Evolutionary conservation across 2,888 invertebrate genomes (phyloP).

Genomic region (Xanthia togata): DNA sequence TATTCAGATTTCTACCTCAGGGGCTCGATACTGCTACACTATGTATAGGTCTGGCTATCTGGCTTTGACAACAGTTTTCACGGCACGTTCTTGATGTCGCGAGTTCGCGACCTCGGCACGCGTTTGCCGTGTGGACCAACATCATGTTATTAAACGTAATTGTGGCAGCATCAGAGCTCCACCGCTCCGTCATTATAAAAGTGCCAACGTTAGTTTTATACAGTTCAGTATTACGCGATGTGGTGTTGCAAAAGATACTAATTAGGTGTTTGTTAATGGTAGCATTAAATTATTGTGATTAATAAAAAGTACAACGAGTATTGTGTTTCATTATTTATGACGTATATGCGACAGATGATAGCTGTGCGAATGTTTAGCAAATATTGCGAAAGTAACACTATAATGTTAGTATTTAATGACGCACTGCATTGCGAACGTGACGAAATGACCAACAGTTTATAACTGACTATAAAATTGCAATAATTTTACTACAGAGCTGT

Average conservation of each 20-base stretch:
- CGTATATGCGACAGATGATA: neutral
- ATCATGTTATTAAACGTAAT: slow-evolving; percentile 16
- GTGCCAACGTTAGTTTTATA: slow-evolving; percentile 81
- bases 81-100: slow-evolving; percentile 19
- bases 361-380: slow-evolving; percentile 46
- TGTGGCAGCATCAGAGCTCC: slow-evolving; percentile 34
- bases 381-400: slow-evolving; percentile 35
- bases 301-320: slow-evolving; percentile 68
- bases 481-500: slow-evolving; percentile 43
- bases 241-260: slow-evolving; percentile 62
- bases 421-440: slow-evolving; percentile 65
- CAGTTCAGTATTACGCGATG: slow-evolving; percentile 81
- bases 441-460: slow-evolving; percentile 51
- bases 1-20: slow-evolving; percentile 77
- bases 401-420: slow-evolving; percentile 51
- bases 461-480: slow-evolving; percentile 54
- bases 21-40: slow-evolving; percentile 26
- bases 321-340: slow-evolving; percentile 64
- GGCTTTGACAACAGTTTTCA: slow-evolving; percentile 11
- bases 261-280: slow-evolving; percentile 58
- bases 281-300: slow-evolving; percentile 68
- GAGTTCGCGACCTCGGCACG: slow-evolving; percentile 13
- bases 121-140: slow-evolving; percentile 6
- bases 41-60: slow-evolving; percentile 2
- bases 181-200: slow-evolving; percentile 67